Evolutionary conservation across 2,797 vertebrate species (phyloP), one percentile per base, ranked within the genome.

Genomic region (Ibycter americanus): DNA sequence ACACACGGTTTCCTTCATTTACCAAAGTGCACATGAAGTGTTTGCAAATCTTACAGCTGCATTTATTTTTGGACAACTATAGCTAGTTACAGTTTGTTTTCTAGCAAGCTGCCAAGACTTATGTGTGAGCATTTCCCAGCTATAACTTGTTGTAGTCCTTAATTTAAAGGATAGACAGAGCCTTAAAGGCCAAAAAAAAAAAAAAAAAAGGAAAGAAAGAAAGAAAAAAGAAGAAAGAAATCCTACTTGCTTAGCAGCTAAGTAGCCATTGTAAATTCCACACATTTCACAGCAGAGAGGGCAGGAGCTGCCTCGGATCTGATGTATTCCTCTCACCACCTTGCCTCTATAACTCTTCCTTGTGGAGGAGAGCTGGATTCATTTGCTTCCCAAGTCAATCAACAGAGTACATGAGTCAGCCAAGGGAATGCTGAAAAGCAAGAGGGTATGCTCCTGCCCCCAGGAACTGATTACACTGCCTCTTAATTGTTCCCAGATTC

Each of bases 401-500:
- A 97, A 91, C 81, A 89, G 92, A 97, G 94, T 96, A 96, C 96
- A 95, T 94, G 95, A 96, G 94, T 97, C 96, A 97, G 95, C 87
- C 84, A 94, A 92, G 92, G 87, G 96, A 95, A 92, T 95, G 96
- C 84, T 91, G 94, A 97, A 96, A 96, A 96, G 95, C 95, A 96
- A 93, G 93, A 95, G 94, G 90, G 91, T 96, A 93, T 0, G 9
- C 62, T 94, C 76, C 91, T 97, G 94, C 94, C 95, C 93, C 82
- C 96, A 96, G 89, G 89, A 97, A 95, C 95, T 92, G 92, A 97
- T 96, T 96, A 94, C 77, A 0, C 82, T 78, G 95, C 91, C 89
- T 91, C 92, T 95, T 97, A 97, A 97, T 96, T 96, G 92, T 97
- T 97, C 94, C 94, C 96, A 97, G 92, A 94, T 94, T 96, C 97